These are phyloP conservation scores for Cantharis lateralis DNA, from an alignment of 2,888 invertebrate genomes.

Conservation along the genomic window DNA sequence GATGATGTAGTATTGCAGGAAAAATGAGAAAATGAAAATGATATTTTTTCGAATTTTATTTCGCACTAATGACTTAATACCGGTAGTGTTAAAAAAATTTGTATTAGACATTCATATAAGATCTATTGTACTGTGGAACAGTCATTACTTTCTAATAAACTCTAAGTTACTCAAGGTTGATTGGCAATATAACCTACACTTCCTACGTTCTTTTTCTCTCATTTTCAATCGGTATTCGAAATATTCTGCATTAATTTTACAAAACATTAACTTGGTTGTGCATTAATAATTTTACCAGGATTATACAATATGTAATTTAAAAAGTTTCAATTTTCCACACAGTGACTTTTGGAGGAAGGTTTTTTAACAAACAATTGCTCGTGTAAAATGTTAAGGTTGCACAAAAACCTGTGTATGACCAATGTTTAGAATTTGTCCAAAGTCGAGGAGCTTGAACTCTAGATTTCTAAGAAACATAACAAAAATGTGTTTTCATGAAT, in stretches of 20 bases:
- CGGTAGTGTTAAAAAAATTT: not conserved
- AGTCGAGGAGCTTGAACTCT: not conserved
- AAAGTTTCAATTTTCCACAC: not conserved
- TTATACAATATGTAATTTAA: not conserved
- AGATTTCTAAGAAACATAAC: not conserved
- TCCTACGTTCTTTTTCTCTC: conserved; percentile 2
- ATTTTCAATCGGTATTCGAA: conserved; percentile 8
- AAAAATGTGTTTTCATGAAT: not conserved
- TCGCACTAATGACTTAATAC: not conserved
- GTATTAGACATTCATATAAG: not conserved
- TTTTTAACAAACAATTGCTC: not conserved
- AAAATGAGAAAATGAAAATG: too few species aligned
- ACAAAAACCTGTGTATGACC: not conserved
- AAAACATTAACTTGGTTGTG: conserved; percentile 6
- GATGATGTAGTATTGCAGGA: too few species aligned
- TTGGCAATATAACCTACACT: conserved; percentile 17
- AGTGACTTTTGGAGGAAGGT: not conserved
- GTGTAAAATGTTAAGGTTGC: not conserved
- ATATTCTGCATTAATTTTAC: conserved; percentile 4
- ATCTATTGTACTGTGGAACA: conserved; percentile 22
- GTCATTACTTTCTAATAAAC: conserved; percentile 26
- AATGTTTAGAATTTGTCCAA: not conserved
- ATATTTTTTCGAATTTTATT: not conserved
- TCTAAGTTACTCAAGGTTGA: conserved; percentile 20
- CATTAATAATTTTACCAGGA: not conserved